phyloP scores from a whole-genome alignment of 2,888 invertebrate genomes.

The Sarcophaga carnaria region DNA sequence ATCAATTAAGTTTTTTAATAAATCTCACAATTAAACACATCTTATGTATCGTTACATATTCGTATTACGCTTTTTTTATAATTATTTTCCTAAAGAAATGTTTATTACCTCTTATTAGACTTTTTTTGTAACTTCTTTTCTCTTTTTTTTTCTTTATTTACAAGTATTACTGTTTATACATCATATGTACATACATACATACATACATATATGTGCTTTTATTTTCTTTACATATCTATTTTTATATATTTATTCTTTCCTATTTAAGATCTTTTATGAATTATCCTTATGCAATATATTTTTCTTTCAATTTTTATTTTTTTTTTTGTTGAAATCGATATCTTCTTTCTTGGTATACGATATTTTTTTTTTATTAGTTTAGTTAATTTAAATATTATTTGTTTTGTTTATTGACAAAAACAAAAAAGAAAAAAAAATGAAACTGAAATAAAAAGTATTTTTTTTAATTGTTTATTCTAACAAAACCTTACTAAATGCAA shows the following conservation, averaged over 20 bases:
- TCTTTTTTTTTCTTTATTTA: slow-evolving; percentile 7
- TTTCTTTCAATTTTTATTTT: background rate
- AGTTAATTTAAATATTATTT: background rate
- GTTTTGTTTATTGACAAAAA: background rate
- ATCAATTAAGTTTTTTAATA: background rate
- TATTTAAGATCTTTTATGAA: slow-evolving; percentile 31
- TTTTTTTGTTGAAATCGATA: no score
- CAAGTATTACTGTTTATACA: slow-evolving; percentile 32
- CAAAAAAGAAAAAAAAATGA: slow-evolving; percentile 20
- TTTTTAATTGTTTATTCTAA: slow-evolving; percentile 21
- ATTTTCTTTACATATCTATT: background rate
- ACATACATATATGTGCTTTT: background rate
- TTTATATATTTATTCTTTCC: slow-evolving; percentile 3
- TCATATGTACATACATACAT: no score
- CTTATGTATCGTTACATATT: no score
- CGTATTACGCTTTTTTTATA: no score
- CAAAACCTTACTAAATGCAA: slow-evolving; percentile 38
- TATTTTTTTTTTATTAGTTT: no score
- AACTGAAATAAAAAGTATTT: background rate
- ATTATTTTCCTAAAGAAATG: slow-evolving; percentile 1
- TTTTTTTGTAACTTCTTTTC: background rate
- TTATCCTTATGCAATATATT: background rate
- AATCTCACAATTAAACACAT: no score
- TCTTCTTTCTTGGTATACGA: no score
- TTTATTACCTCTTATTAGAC: slow-evolving; percentile 5